Base-by-base conservation (phyloP, 2,797 vertebrate genomes). In the Loris lydekkerianus region DNA sequence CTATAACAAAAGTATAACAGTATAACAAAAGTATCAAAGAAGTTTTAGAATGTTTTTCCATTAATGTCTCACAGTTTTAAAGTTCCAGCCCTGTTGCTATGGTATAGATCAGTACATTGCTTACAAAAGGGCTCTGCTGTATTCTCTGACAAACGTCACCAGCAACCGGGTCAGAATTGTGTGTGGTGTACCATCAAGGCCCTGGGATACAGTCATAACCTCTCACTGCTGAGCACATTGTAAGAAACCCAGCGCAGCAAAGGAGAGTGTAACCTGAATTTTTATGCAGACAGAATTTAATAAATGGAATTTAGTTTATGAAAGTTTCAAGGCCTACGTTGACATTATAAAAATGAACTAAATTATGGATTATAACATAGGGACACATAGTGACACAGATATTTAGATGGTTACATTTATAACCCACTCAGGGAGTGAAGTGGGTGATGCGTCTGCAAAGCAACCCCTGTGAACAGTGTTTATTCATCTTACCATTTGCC, bases 381-480 rank as follows among this genome's bases (percentile, higher is more conserved):
- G 21, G 18, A 15, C 29, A 80, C 73, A 53, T 27, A 46, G 31
- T 21, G 40, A 72, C 58, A 85, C 53, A 58, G n/a, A 23, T 49
- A 15, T 23, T 75, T 40, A 7, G 58, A 65, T 6, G 37, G 31
- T 65, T 23, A 78, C 53, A 11, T 34, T 73, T 15, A 31, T 15
- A 43, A 43, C 11, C 27, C 40, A 11, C 40, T 40, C 18, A 58
- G 65, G 3, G 21, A 49, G 40, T 10, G 21, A 82, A 3, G 10
- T 3, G 5, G 20, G 18, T 13, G 18, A 56, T 4, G 13, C 3
- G 25, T 21, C 6, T 31, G 0, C 43, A 14, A 65, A 63, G 29
- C 7, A 15, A n/a, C 18, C 18, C n/a, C n/a, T 0, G 27, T 60
- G 27, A 40, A 69, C 0, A 27, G 10, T 7, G 11, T 40, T 23